Conservation (phyloP, 2,888 invertebrate genomes). For the Caenorhabditis macrosperma region DNA sequence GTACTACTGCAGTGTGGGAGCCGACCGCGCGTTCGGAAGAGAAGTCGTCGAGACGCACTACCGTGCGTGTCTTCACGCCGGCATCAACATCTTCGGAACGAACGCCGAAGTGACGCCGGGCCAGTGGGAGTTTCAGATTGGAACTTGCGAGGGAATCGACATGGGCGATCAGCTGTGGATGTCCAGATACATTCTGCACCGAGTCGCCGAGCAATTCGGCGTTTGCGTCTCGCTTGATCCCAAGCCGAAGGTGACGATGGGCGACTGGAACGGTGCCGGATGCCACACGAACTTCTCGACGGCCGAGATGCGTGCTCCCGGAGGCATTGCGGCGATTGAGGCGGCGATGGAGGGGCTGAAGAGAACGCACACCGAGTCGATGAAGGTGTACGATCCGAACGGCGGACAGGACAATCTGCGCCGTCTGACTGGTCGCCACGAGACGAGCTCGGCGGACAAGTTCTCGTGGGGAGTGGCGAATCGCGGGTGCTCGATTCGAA, state of each 20-base stretch:
- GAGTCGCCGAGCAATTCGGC: slow-evolving; percentile 82
- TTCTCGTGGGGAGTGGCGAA: slow-evolving; percentile 85
- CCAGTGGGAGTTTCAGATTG: slow-evolving; percentile 81
- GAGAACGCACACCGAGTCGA: slow-evolving; percentile 50
- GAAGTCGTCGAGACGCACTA: slow-evolving; percentile 97
- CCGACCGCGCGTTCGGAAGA: slow-evolving; percentile 93
- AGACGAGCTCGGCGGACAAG: slow-evolving; percentile 95
- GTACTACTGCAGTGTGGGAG: slow-evolving; percentile 97
- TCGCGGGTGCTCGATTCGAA: slow-evolving; percentile 75
- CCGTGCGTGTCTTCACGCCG: slow-evolving; percentile 92
- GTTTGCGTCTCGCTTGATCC: slow-evolving; percentile 82
- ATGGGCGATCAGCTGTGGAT: slow-evolving; percentile 83
- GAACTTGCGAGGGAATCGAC: slow-evolving; percentile 82
- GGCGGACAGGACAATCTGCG: slow-evolving; percentile 96
- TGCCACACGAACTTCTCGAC: slow-evolving; percentile 97
- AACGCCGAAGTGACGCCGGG: slow-evolving; percentile 84
- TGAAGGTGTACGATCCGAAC: slow-evolving; percentile 83
- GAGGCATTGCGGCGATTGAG: slow-evolving; percentile 70
- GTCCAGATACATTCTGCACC: slow-evolving; percentile 81
- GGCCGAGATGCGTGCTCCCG: slow-evolving; percentile 86
- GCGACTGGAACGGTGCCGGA: slow-evolving; percentile 94
- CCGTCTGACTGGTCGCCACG: slow-evolving; percentile 93
- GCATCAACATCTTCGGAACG: slow-evolving; percentile 91
- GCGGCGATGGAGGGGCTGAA: slow-evolving; percentile 49
- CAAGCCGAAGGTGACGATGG: slow-evolving; percentile 80